Conservation (phyloP, 2,888 invertebrate species). For the Ptychoptera albimana region DNA sequence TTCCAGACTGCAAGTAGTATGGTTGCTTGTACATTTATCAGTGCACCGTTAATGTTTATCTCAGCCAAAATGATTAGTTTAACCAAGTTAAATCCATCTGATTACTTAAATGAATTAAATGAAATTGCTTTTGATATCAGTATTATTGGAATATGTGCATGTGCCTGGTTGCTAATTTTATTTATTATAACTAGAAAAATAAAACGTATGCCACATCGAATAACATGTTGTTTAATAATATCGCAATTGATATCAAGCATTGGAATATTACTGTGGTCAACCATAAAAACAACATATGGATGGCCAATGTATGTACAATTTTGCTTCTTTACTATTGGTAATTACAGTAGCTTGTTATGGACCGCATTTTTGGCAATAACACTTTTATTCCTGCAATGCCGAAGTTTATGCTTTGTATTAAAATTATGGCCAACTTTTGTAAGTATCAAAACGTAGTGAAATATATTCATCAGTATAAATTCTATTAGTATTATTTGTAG, state of each 20-base stretch:
- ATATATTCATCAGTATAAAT: constrained; percentile 1
- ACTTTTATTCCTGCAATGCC: constrained; percentile 64
- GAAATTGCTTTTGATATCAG: constrained; percentile 72
- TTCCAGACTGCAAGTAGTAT: constrained; percentile 77
- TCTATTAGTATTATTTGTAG: constrained; percentile 28
- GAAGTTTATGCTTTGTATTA: constrained; percentile 68
- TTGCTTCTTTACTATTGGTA: constrained; percentile 55
- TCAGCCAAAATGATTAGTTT: constrained; percentile 85
- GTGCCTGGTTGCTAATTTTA: constrained; percentile 61
- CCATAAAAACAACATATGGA: constrained; percentile 34
- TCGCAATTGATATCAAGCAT: constrained; percentile 58
- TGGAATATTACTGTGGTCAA: constrained; percentile 62
- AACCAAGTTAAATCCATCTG: constrained; percentile 45
- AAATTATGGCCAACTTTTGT: constrained; percentile 56
- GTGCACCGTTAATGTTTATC: constrained; percentile 88
- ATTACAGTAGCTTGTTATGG: constrained; percentile 72
- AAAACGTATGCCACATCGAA: constrained; percentile 62
- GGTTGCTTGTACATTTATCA: constrained; percentile 88
- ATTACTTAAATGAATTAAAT: constrained; percentile 62
- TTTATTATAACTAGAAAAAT: constrained; percentile 60
- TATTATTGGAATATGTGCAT: constrained; percentile 58
- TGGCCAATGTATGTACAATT: constrained; percentile 62
- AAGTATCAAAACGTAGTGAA: constrained; percentile 8
- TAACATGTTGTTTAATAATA: constrained; percentile 59
- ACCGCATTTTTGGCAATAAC: constrained; percentile 69